These are phyloP conservation scores for Chiridota heheva DNA, from an alignment of 35 echinoderm and acorn worm species.

Conservation along the genomic window DNA sequence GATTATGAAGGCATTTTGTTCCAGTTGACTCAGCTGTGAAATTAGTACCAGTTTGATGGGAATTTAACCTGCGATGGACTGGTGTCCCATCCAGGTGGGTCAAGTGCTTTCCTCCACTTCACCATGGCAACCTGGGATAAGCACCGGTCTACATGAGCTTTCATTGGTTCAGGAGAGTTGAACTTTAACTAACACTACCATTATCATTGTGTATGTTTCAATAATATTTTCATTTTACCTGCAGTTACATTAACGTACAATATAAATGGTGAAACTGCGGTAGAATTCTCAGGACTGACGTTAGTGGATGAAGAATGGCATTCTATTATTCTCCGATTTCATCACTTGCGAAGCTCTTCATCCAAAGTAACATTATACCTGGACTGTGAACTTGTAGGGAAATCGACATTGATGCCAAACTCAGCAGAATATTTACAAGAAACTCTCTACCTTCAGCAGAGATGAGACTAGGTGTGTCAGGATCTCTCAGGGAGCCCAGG, in stretches of 20 bases:
- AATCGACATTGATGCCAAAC: conserved; percentile 1
- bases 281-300: background rate
- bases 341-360: background rate
- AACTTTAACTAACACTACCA: background rate
- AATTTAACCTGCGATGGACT: conserved; percentile 13
- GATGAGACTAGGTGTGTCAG: conserved; percentile 13
- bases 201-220: background rate
- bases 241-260: conserved; percentile 31
- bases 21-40: too few relatives aligned
- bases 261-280: background rate
- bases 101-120: too few relatives aligned
- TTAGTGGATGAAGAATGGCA: conserved; percentile 42
- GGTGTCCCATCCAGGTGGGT: too few relatives aligned
- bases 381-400: conserved; percentile 8
- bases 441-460: background rate
- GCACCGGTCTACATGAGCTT: background rate
- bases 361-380: background rate
- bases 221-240: background rate
- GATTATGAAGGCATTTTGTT: too few relatives aligned
- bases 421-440: conserved; percentile 30
- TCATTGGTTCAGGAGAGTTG: background rate
- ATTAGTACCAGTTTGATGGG: background rate
- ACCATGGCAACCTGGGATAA: too few relatives aligned
- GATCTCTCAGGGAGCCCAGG: background rate
- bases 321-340: conserved; percentile 9